Percentiles rank a stretch among this genome's conserved stretches.
Conservation (phyloP, 2,113 vertebrate genomes). For the Hipposideros armiger region DNA sequence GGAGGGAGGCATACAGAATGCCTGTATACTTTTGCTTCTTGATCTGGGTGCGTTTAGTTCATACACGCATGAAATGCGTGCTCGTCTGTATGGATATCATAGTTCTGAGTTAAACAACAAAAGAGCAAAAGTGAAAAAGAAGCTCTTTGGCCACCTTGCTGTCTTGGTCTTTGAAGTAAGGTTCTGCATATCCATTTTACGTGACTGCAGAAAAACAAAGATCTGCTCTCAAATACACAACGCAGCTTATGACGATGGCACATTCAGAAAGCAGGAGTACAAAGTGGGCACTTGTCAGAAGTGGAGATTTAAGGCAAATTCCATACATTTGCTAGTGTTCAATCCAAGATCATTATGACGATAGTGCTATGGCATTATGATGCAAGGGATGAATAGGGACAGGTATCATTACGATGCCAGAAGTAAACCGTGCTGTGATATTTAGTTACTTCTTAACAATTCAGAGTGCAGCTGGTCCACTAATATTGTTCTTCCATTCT, state of each 20-base stretch:
- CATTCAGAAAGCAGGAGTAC: background rate
- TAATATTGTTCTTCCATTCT: slow-evolving; percentile 68
- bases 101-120: background rate
- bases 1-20: fast-evolving
- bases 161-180: background rate
- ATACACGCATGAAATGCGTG: fast-evolving
- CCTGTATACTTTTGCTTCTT: fast-evolving
- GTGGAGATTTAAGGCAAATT: background rate
- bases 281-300: background rate
- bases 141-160: background rate
- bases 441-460: background rate
- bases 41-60: background rate
- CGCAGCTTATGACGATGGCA: background rate
- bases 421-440: background rate
- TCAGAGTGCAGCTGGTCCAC: background rate
- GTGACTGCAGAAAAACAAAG: background rate
- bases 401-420: background rate
- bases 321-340: background rate
- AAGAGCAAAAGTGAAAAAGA: background rate
- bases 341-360: background rate
- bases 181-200: background rate
- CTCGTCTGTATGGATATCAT: background rate
- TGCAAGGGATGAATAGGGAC: background rate
- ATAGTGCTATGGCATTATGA: background rate
- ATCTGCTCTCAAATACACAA: background rate